Evolutionary conservation across 2,113 vertebrate genomes (phyloP), one percentile per base, ranked within the genome.

Genomic region (Poeciliopsis retropinna): DNA sequence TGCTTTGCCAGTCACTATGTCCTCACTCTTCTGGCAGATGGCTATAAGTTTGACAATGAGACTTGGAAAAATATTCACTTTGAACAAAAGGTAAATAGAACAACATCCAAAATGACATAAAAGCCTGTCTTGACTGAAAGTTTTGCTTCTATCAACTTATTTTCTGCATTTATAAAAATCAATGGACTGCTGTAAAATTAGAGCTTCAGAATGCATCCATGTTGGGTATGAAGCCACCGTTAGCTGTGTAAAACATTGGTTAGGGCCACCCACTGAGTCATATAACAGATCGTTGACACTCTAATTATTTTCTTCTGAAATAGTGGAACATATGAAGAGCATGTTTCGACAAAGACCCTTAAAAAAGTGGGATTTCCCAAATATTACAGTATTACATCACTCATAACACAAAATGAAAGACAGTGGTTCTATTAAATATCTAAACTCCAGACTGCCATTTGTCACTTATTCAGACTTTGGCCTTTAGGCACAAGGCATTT

Each of bases 1-100:
- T 99, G 97, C 84, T 97, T 94, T 77, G 95, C 95, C 3, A 94
- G 95, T 75, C 95, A 96, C 87, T 98, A 97, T 27, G 89, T 98
- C 78, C 95, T 95, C 86, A 92, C 93, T 66, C 67, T 99, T 84
- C 94, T 98, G 14, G 72, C 93, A 12, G 90, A 93, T 0, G 97
- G 97, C 28, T 99, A 98, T 92, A 96, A 95, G 83, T 99, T 99
- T 81, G 94, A 95, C 12, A 60, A 81, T 2, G 89, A 93, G 25
- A 96, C 93, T 39, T 99, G 97, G 97, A 89, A 93, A 70, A 92
- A 90, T 30, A 96, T 99, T 72, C 60, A 70, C 28, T 99, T 99
- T 89, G 83, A 95, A 86, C 96, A 92, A 86, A 86, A 98, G 94
- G 97, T 98, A 15, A 47, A 84, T 89, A 29, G 5, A 44, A 11